These are phyloP conservation scores for Tenebrosternarchus preto DNA, from an alignment of 2,113 vertebrate species.

Conservation along the genomic window DNA sequence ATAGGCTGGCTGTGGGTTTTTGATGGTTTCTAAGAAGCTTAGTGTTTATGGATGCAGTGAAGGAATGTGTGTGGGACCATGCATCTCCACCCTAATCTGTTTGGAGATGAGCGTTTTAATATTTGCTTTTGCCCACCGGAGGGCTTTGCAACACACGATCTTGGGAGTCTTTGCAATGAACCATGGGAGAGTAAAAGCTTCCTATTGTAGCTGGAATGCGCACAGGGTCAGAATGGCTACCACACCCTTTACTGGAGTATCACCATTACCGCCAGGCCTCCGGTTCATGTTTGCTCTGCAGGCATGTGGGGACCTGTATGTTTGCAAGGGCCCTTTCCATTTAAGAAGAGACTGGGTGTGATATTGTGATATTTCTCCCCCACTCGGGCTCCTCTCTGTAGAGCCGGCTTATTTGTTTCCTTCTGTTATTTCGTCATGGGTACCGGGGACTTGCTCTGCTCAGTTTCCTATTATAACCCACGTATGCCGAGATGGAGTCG, in stretches of 20 bases:
- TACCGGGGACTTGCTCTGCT: not conserved
- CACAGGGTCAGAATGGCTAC: constrained; percentile 26
- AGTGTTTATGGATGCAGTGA: constrained; percentile 9
- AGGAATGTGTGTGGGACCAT: not conserved
- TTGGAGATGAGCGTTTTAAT: constrained; percentile 20
- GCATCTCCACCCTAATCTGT: constrained; percentile 20
- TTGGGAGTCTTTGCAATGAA: constrained; percentile 1
- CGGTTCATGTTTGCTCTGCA: constrained; percentile 49
- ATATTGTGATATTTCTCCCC: constrained; percentile 34
- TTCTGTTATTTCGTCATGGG: constrained; percentile 31
- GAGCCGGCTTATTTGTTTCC: constrained; percentile 31
- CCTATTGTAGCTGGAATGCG: constrained; percentile 51
- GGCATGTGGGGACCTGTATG: constrained; percentile 45
- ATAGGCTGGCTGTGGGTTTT: constrained; percentile 4
- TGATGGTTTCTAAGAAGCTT: not conserved
- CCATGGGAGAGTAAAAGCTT: constrained; percentile 39
- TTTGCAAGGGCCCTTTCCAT: constrained; percentile 47
- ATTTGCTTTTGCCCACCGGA: constrained; percentile 34
- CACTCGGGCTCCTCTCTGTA: not conserved
- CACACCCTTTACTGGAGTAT: constrained; percentile 50
- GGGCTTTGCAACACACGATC: constrained; percentile 15
- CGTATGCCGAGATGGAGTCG: not conserved
- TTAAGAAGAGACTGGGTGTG: constrained; percentile 43
- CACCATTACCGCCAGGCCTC: constrained; percentile 25
- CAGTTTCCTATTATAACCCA: constrained; percentile 19